Evolutionary conservation across 2,888 invertebrate species (phyloP), one percentile per base, ranked within the genome.

Genomic region (Metalampra italica): DNA sequence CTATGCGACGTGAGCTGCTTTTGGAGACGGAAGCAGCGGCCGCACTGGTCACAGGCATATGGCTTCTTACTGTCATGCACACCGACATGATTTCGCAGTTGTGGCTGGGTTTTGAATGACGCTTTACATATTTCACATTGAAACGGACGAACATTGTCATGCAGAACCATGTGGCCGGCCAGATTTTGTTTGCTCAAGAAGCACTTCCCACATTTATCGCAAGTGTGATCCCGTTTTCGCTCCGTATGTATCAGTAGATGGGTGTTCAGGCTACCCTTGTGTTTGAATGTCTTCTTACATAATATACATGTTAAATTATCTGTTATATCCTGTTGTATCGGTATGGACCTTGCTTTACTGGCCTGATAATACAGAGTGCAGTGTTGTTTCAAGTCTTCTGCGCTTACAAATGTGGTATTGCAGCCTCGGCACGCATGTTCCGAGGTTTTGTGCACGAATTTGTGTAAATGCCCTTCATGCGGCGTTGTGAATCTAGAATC

Each of bases 1-100:
- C 92, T 92, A 67, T 95, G 95, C 12, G 94, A 93, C 45, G 92
- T 91, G 45, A 95, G 77, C 12, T 95, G 94, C 36, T 94, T 93
- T 46, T 93, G 91, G 53, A 94, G 91, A 7, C 94, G 83, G 46
- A 89, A 90, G 51, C 82, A 81, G 0, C 84, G 58, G 0, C 86
- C 88, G 9, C 90, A 90, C 43, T 82, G 78, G 32, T 90, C 88
- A 48, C 90, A 90, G 0, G 85, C 79, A 45, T 69, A 76, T 0
- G 80, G 81, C 45, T 78, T 82, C 0, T 57, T 58, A 0, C 58
- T 68, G 32, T 71, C 67, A 30, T 84, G 82, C 0, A 68, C 66
- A 1, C 70, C 69, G 0, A 77, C 68, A 53, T 82, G 82, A 9
- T 54, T 61, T 11, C 66, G 67, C 36, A 82, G 55, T 9, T 67